phyloP scores from a whole-genome alignment of 2,797 vertebrate species.

The Poeciliopsis infans region DNA sequence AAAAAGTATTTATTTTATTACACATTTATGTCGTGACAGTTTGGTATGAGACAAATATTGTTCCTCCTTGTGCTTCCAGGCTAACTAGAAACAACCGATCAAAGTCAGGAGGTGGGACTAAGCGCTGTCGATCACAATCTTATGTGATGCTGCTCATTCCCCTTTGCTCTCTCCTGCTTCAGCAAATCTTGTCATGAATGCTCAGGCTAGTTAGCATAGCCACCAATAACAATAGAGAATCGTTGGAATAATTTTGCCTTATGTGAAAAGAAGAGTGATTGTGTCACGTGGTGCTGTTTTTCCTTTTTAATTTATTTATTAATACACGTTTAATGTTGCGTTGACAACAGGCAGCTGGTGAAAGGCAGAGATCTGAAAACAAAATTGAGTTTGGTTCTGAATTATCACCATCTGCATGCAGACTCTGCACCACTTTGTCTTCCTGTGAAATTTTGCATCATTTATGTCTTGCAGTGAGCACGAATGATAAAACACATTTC shows the following conservation, averaged over 20 bases:
- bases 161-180: no score
- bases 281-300: not conserved
- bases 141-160: no score
- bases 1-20: no score
- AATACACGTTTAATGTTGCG: not conserved
- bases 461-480: conserved; percentile 10
- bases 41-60: no score
- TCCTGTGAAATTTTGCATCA: conserved; percentile 15
- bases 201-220: no score
- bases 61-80: no score
- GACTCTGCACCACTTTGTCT: not conserved
- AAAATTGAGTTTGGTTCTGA: not conserved
- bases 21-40: no score
- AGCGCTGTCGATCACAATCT: no score
- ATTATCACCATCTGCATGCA: conserved; percentile 14
- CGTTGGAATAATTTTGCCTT: not conserved
- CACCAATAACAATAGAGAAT: no score
- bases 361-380: not conserved
- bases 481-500: not conserved
- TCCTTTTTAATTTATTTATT: not conserved
- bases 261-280: not conserved
- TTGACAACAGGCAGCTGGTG: not conserved
- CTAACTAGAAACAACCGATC: no score
- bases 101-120: no score
- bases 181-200: no score